A percentile compares a stretch with the other conserved stretches of the same genome.
Conservation (phyloP, 2,797 vertebrate genomes). For the Decapterus maruadsi region DNA sequence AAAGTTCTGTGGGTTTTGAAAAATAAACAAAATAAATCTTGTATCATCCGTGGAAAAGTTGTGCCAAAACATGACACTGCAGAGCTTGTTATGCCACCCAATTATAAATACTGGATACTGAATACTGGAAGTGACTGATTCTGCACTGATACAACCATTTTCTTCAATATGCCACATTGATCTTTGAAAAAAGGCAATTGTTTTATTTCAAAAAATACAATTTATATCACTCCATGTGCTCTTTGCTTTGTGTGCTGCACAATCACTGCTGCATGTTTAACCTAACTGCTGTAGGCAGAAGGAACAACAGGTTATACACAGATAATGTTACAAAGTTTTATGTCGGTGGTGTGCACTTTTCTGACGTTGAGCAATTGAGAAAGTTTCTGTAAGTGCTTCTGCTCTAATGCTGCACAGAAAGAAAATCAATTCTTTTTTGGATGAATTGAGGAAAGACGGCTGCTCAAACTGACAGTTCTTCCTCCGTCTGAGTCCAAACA, state of each 20-base stretch:
- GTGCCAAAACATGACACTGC: background rate
- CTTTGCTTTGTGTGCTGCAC: background rate
- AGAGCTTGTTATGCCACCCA: background rate
- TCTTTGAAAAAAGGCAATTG: background rate
- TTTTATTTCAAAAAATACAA: background rate
- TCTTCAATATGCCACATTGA: background rate
- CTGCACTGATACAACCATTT: background rate
- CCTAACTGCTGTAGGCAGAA: background rate
- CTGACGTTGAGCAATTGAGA: slow-evolving; percentile 1
- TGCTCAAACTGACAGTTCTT: slow-evolving; percentile 25
- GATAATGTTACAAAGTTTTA: background rate
- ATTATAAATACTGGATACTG: background rate
- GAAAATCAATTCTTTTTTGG: slow-evolving; percentile 9
- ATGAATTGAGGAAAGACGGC: slow-evolving; percentile 8
- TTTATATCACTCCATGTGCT: background rate
- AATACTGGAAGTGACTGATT: background rate
- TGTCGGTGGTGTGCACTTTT: background rate
- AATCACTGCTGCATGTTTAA: slow-evolving; percentile 9
- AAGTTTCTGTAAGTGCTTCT: slow-evolving; percentile 6
- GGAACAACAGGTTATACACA: background rate
- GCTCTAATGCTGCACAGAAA: background rate
- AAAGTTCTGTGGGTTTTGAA: background rate
- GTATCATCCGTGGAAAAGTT: background rate
- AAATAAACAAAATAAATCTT: background rate
- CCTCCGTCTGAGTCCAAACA: slow-evolving; percentile 29